phyloP scores from a whole-genome alignment of 1,140 invertebrate genomes.

The Diploscapter pachys region DNA sequence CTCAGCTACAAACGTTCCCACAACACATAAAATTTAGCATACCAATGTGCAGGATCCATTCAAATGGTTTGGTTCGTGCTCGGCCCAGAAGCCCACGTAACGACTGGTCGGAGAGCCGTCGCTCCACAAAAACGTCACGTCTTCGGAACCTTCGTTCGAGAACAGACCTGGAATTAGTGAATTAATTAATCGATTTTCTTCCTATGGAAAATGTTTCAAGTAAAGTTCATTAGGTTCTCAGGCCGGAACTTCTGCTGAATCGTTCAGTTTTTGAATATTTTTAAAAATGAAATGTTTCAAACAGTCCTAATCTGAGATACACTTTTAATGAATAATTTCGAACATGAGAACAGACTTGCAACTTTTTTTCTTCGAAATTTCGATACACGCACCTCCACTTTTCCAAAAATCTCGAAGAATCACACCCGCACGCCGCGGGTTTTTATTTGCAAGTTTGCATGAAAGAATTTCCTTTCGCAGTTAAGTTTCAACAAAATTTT shows the following conservation, averaged over 20 bases:
- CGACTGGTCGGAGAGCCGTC: conserved; percentile 84
- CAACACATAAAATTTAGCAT: conserved; percentile 33
- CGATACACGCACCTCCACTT: conserved; percentile 2
- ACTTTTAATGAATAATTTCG: too few relatives aligned
- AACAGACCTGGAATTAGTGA: conserved; percentile 38
- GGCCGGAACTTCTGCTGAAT: background rate
- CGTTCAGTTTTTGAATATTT: background rate
- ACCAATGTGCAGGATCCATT: conserved; percentile 80
- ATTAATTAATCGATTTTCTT: too few relatives aligned
- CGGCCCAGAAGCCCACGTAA: conserved; percentile 71
- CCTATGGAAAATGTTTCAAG: background rate
- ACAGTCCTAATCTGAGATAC: background rate
- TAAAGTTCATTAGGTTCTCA: background rate
- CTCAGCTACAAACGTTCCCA: too few relatives aligned
- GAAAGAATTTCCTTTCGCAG: background rate
- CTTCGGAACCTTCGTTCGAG: conserved; percentile 30
- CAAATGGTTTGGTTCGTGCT: conserved; percentile 75
- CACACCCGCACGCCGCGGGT: background rate
- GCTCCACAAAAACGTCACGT: conserved; percentile 67
- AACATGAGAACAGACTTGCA: too few relatives aligned
- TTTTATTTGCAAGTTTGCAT: background rate
- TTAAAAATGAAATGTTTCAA: background rate
- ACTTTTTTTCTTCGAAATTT: background rate
- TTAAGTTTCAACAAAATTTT: conserved; percentile 1
- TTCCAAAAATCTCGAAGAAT: background rate